Evolutionary conservation across 2,113 vertebrate species (phyloP).

Genomic region (Apistogramma diplotaenia): DNA sequence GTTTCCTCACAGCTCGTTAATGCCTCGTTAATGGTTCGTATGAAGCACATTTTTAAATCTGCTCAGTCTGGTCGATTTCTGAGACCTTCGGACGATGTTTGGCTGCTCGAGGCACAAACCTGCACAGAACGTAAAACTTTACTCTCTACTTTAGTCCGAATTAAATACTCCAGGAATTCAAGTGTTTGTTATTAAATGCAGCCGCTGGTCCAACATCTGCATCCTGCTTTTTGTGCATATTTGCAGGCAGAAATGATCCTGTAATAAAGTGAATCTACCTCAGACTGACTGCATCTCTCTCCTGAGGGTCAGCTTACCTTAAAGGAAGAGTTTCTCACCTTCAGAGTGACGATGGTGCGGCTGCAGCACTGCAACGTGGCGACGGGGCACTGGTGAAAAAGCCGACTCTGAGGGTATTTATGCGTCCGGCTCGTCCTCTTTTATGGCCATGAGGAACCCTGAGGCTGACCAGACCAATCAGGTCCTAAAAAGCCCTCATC

Average conservation of each 20-base stretch:
- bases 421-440: constrained; percentile 67
- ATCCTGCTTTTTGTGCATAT: too few species aligned
- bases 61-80: too few species aligned
- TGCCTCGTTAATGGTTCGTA: too few species aligned
- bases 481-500: constrained; percentile 77
- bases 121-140: not conserved
- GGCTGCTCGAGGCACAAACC: too few species aligned
- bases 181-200: not conserved
- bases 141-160: not conserved
- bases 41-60: too few species aligned
- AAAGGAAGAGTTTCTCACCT: constrained; percentile 79
- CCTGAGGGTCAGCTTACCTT: not conserved
- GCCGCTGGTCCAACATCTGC: too few species aligned
- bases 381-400: constrained; percentile 54
- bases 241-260: too few species aligned
- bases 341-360: constrained; percentile 46
- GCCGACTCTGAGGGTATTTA: constrained; percentile 40
- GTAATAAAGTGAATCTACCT: fast-evolving
- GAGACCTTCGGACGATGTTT: too few species aligned
- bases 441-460: constrained; percentile 85
- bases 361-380: constrained; percentile 8
- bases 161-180: not conserved
- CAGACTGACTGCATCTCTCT: not conserved
- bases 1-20: not conserved
- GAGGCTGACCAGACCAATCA: constrained; percentile 80